phyloP scores from a whole-genome alignment of 2,113 vertebrate species.

The Prunella fulvescens region DNA sequence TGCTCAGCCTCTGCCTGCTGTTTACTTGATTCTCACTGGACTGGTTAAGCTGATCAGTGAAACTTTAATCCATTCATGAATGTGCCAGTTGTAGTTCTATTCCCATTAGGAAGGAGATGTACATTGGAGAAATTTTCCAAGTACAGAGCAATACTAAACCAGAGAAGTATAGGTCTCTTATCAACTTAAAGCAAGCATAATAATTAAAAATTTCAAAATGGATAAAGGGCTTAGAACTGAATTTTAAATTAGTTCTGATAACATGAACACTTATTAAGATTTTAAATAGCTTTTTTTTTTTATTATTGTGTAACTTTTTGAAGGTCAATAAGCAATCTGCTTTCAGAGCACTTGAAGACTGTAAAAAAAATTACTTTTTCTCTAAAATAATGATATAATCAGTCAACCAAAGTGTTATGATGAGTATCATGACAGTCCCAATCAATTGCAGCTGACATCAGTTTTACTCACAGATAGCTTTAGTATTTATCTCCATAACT shows the following conservation, averaged over 20 bases:
- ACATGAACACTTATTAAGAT: not conserved
- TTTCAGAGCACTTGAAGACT: not conserved
- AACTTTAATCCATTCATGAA: not conserved
- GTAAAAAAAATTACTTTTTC: not conserved
- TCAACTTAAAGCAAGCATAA: not conserved
- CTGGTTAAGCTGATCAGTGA: not conserved
- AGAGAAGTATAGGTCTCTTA: not conserved
- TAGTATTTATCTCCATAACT: not conserved
- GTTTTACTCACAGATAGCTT: not conserved
- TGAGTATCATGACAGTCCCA: not conserved
- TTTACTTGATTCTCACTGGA: not conserved
- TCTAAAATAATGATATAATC: not conserved
- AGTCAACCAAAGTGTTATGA: not conserved
- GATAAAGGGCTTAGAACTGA: not conserved
- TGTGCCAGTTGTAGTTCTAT: not conserved
- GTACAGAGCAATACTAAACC: not conserved
- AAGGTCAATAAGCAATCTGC: not conserved
- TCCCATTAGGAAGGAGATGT: not conserved
- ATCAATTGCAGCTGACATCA: not conserved
- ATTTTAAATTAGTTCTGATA: slow-evolving; percentile 18
- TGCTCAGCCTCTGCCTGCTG: not conserved
- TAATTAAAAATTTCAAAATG: not conserved
- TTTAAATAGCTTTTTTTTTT: not conserved
- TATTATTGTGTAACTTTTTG: not conserved
- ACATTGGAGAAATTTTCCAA: not conserved